Conservation (phyloP, 2,797 vertebrate species). For the Halcyon chelicuti region DNA sequence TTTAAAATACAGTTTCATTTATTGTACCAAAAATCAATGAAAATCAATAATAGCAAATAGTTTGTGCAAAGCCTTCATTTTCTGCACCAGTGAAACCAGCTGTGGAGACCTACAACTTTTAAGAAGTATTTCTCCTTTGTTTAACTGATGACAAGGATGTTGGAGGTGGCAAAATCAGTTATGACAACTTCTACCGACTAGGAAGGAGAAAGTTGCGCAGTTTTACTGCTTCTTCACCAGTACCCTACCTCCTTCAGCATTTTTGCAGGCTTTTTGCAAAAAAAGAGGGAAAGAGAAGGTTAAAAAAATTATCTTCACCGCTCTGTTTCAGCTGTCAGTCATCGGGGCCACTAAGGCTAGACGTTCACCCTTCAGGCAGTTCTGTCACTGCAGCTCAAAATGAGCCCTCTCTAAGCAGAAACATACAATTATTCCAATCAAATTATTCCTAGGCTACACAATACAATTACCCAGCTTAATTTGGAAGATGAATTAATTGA, state of each 20-base stretch:
- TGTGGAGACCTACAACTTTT: background rate
- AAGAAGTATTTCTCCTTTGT: background rate
- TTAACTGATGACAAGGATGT: background rate
- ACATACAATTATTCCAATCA: constrained; percentile 44
- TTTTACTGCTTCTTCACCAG: background rate
- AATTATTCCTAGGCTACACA: constrained; percentile 44
- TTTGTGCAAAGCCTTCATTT: background rate
- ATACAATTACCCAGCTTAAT: constrained; percentile 55
- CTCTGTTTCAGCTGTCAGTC: constrained; percentile 48
- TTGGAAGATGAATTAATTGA: constrained; percentile 61
- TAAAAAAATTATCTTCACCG: background rate
- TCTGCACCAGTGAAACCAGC: background rate
- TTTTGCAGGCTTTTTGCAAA: background rate
- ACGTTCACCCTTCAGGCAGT: constrained; percentile 26
- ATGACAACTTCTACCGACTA: background rate
- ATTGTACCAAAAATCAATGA: background rate
- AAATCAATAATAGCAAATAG: background rate
- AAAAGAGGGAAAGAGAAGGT: background rate
- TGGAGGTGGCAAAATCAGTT: background rate
- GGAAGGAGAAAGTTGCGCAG: background rate
- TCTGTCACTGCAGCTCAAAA: constrained; percentile 38
- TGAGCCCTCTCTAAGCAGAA: constrained; percentile 22
- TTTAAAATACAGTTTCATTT: background rate
- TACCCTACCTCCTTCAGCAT: background rate
- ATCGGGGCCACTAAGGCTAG: background rate